Evolutionary conservation across 2,113 vertebrate species (phyloP), one percentile per base, ranked within the genome.

Genomic region (Hemicordylus capensis): DNA sequence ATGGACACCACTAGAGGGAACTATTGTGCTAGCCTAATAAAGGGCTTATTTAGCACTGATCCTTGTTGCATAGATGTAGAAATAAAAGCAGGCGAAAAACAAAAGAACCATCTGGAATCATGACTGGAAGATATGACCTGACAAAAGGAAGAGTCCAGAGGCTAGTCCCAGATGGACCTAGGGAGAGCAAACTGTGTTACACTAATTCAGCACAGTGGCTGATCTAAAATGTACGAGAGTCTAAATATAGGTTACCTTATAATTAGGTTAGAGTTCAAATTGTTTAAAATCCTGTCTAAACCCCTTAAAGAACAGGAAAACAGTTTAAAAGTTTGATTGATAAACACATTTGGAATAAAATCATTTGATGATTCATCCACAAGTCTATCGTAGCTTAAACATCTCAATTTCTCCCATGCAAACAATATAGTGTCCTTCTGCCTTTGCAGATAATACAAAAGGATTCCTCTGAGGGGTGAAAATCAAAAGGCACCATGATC

Each of bases 1-100:
- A 88, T 94, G 90, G 92, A 89, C 88, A 56, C 90, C 94, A 92
- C 93, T 93, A 94, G 93, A 94, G 93, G 76, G 94, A 90, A 88
- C 83, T 88, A 89, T 87, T 91, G 92, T 85, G 84, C 90, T 90
- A 87, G 91, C 85, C 92, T 91, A 93, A 78, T 88, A 69, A 75
- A 86, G 28, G 28, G 28, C 69, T 81, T 80, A 58, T 87, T 64
- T 34, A 74, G 17, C 51, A 7, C 17, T 39, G 31, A 4, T 37
- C 42, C 20, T 31, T 75, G 79, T 56, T 67, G 79, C 64, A 66
- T 24, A 67, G 48, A 0, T 67, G 51, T 51, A 22, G 20, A 84
- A 72, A 72, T 24, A 1, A 48, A 67, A 88, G 66, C 76, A 8
- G 8, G 26, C 19, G 3, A 20, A 15, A 89, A 89, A 84, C 66